Base-by-base conservation (phyloP, 1,140 invertebrate genomes). In the Mya arenaria region DNA sequence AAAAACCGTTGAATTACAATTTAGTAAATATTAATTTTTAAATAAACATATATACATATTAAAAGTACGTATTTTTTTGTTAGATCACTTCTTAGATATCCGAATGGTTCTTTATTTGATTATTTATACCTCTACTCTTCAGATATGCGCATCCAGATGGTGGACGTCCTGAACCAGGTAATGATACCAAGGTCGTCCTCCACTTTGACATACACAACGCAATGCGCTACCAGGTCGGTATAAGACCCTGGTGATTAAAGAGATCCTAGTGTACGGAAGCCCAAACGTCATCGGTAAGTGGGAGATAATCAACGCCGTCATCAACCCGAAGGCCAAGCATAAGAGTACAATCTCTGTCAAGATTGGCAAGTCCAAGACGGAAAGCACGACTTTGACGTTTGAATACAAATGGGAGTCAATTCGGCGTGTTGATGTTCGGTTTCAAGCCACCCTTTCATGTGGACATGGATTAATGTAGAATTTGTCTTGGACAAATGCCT, bases 141-240 rank as follows among this genome's bases (percentile, higher is more conserved):
- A 60, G 58, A 60, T 60, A 25, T 28, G 58, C 58, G 30, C 58
- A 60, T 60, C 58, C 58, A 15, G 3, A 60, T 6, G 58, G 58
- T 28, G 58, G 58, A 32, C 30, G 25, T 25, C 58, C 58, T 32
- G 34, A 28, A 13, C 66, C 66, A 1, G 28, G 36, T 17, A 71
- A 71, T 1, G 41, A 30, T 6, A 71, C 66, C 48, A 19, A 37
- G 5, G 41, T 71, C 28, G 36, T 71, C 6, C 41, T 71, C 23
- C 66, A 71, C 17, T 23, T 30, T n/a, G n/a, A 52, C 34, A 41
- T 48, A 0, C 66, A 71, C 34, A 48, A 71, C 28, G 66, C 66
- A 8, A 71, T 71, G 66, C 25, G 41, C 10, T 71, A 52, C 23
- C 19, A 48, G 48, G 25, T 44, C 37, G 15, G 30, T 48, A 28